phyloP scores from a whole-genome alignment of 2,113 vertebrate species.

The Condylura cristata region DNA sequence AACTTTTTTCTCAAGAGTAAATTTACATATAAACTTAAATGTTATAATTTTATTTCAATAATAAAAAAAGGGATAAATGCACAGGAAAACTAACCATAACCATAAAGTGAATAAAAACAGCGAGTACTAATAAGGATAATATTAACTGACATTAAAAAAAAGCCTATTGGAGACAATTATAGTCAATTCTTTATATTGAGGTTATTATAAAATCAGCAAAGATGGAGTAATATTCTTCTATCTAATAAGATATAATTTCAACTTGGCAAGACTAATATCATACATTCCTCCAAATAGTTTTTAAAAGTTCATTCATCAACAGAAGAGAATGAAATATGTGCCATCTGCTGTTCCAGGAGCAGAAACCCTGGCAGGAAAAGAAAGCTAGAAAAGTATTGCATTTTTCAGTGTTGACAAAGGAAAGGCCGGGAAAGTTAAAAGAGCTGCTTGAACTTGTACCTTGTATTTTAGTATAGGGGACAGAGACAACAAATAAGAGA shows the following conservation, averaged over 20 bases:
- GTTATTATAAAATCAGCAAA: conserved; percentile 47
- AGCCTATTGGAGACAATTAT: background rate
- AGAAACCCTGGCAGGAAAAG: background rate
- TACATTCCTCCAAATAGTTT: background rate
- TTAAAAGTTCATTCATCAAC: background rate
- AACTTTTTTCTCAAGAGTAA: background rate
- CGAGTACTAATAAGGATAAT: background rate
- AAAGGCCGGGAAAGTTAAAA: background rate
- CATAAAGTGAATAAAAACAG: background rate
- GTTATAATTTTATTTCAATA: too few relatives aligned
- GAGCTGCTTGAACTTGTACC: background rate
- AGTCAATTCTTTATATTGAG: background rate
- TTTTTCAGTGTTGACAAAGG: too few relatives aligned
- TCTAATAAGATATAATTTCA: conserved; percentile 20
- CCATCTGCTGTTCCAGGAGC: background rate
- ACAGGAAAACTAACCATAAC: background rate
- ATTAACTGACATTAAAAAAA: conserved; percentile 8
- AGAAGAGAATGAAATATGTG: background rate
- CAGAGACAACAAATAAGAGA: background rate
- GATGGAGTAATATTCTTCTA: background rate
- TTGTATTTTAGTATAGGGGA: background rate
- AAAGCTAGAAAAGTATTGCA: background rate
- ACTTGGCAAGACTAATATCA: background rate
- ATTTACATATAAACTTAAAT: too few relatives aligned
- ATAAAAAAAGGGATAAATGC: background rate